Base-by-base conservation (phyloP, 2,113 vertebrate genomes). In the Lophius piscatorius region DNA sequence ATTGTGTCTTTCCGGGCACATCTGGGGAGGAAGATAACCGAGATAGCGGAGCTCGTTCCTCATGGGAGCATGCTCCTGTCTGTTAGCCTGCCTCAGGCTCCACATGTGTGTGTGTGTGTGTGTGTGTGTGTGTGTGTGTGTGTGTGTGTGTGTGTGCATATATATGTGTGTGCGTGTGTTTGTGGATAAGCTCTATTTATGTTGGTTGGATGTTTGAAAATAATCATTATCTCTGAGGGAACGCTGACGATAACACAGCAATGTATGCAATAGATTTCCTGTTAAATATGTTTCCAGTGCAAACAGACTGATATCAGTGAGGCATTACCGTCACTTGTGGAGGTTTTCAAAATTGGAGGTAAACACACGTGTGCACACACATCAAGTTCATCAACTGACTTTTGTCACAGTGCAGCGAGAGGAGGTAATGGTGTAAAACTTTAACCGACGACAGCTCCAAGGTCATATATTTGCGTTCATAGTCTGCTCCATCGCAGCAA, bases 11-110 rank as follows among this genome's bases (percentile, higher is more conserved):
- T 28, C 1, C 26, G 35, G 39, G 58, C 70, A 54, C 82, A 80
- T 70, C 76, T 86, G 77, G 76, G 77, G 35, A 54, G 61, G 66
- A 35, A 52, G 77, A 89, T 84, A 80, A 84, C 75, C 57, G 40
- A 42, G 78, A 81, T 88, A 85, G 78, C 75, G 35, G 33, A 36
- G 60, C 65, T 78, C 50, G 24, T 80, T 81, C 69, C 82, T 83
- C 81, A 80, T 44, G 78, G 73, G 78, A 70, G 69, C 35, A 54
- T 48, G 38, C 46, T 56, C n/a, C n/a, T n/a, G n/a, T 76, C 55
- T 76, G 51, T 68, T 44, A 52, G 18, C 18, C 24, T 36, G 36
- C 63, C 47, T 62, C 17, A 3, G 55, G 72, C 55, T 66, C 35
- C 42, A 59, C 67, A 44, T 81, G 47, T 64, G 46, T 75, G 50